Conservation (phyloP, 2,797 vertebrate genomes). For the Spondyliosoma cantharus region DNA sequence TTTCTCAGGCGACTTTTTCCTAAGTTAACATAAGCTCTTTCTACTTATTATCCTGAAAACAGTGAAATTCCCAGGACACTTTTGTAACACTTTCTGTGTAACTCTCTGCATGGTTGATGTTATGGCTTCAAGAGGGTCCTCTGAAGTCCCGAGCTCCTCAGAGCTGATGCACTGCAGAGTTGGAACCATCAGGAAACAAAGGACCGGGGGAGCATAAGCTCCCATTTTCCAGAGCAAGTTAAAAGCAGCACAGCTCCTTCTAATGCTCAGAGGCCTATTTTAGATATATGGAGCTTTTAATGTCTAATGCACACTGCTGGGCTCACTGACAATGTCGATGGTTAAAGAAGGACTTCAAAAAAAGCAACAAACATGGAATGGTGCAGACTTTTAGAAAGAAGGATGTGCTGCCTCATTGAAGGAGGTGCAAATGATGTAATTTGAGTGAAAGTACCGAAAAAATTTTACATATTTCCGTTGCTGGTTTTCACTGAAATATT, state of each 20-base stretch:
- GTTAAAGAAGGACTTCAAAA: constrained; percentile 73
- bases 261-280: constrained; percentile 84
- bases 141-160: constrained; percentile 82
- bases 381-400: constrained; percentile 54
- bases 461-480: constrained; percentile 28
- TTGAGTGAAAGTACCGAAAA: constrained; percentile 54
- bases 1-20: constrained; percentile 69
- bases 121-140: constrained; percentile 82
- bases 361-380: constrained; percentile 68
- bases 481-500: constrained; percentile 32
- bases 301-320: constrained; percentile 79
- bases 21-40: constrained; percentile 76
- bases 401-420: constrained; percentile 44
- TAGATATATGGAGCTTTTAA: constrained; percentile 80
- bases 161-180: constrained; percentile 77
- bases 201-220: constrained; percentile 77
- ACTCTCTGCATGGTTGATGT: constrained; percentile 82
- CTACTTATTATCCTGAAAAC: constrained; percentile 80
- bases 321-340: constrained; percentile 74
- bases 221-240: constrained; percentile 80
- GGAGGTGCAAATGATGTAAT: constrained; percentile 64
- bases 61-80: constrained; percentile 79
- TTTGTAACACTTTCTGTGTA: constrained; percentile 78
- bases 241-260: constrained; percentile 80
- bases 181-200: constrained; percentile 83